Evolutionary conservation across 2,888 invertebrate species (phyloP), one percentile per base, ranked within the genome.

Genomic region (Eueremaeus valkanovi): DNA sequence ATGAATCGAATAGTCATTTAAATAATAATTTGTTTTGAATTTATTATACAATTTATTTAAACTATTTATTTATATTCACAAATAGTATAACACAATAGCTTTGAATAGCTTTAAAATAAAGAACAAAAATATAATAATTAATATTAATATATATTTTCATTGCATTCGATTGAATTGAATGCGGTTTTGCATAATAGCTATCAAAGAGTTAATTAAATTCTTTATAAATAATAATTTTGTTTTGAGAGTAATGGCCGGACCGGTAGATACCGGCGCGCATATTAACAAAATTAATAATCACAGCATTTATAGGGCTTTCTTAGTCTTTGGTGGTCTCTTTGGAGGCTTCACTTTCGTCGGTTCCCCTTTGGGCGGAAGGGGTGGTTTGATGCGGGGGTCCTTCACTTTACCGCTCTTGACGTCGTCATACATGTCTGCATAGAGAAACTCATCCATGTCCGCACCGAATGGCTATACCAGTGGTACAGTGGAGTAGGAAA

Each of bases 371-470:
- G 79, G 80, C 24, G 80, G 80, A 76, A 80, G 75, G 13, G 75
- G 70, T 16, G 77, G 79, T 66, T 78, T 80, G 73, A 77, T 77
- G 33, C 79, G 78, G 24, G 79, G 79, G 75, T 80, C 79, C 13
- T 79, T 78, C 33, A 79, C 73, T 73, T 79, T 79, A 29, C 79
- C 80, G 51, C 75, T 73, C 76, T 80, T 80, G 18, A 80, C 79
- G 49, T 80, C 79, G 73, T 80, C 79, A 75, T 80, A 79, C 49
- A 80, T 66, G 63, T 80, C 80, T 31, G 80, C 80, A 72, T 80
- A 80, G n/a, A 80, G 76, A 76, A 80, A 73, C 73, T 80, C 80
- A 75, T 79, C 80, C 76, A 79, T 76, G 76, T 79, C 79, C 73
- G 73, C 77, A 70, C 77, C 77, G 76, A 79, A 80, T 24, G 80